Base-by-base conservation (phyloP, 23 tunicate species). In the Trididemnum clinides region DNA sequence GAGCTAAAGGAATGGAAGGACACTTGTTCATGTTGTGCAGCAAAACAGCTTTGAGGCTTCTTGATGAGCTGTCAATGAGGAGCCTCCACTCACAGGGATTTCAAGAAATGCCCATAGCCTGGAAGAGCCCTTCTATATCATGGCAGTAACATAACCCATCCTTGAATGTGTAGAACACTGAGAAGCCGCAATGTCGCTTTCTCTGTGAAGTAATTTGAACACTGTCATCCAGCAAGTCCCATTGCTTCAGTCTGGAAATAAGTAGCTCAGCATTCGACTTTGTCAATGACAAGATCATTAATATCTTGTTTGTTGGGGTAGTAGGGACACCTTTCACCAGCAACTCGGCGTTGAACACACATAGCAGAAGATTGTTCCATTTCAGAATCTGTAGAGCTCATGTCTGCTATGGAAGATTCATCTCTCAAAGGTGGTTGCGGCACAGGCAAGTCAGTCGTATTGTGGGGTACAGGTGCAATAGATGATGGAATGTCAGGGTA, bases 21-120 rank as follows among this genome's bases (percentile, higher is more conserved):
- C 83, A 78, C 83, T 78, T 78, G 83, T 78, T 54, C 26, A 66
- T 78, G 83, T 78, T 78, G 83, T 78, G 83, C 66, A 78, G 83
- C 66, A 78, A 78, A 51, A 78, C 83, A 54, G 83, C 83, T 54
- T 50, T 78, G 83, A 78, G 83, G 36, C 66, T 78, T 51, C 38
- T 78, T 10, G 83, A 78, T 51, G 83, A 78, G 66, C 83, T 78
- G 83, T 78, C 83, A 36, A 78, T 78, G 38, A 78, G 51, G 66
- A 78, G 83, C 18, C 35, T 25, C 83, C 83, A 78, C 34, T 78
- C 83, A 51, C 34, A 50, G 30, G 83, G 34, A 51, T 78, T 78
- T 66, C 83, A 78, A 29, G 83, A 28, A 78, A 78, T 78, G 19
- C 66, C 83, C 34, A 78, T 78, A 51, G 83, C 83, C 35, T 78